Percentiles rank a stretch among this genome's conserved stretches.
Evolutionary conservation across 2,797 vertebrate genomes (phyloP).

Genomic region (Oryzias sinensis): DNA sequence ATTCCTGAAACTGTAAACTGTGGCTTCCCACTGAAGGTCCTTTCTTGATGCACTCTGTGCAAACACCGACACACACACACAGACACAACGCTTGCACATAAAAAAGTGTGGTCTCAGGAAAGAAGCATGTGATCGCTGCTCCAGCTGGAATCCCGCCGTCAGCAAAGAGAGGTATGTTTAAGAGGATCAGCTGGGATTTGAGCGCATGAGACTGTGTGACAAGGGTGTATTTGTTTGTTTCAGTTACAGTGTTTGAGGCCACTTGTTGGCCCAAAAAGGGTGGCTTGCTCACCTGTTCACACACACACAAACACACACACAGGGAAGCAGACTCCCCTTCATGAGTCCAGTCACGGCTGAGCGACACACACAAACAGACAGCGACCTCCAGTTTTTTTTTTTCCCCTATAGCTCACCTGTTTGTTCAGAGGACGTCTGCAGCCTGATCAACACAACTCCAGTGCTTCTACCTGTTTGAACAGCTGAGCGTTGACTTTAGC

Average conservation of each 20-base stretch:
- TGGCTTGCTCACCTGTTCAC: slow-evolving; percentile 75
- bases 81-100: neutral
- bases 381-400: slow-evolving; percentile 23
- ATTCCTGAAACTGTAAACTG: slow-evolving; percentile 59
- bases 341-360: slow-evolving; percentile 40
- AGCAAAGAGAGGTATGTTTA: slow-evolving; percentile 26
- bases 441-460: slow-evolving; percentile 62
- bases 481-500: slow-evolving; percentile 76
- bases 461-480: slow-evolving; percentile 78
- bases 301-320: slow-evolving; percentile 53
- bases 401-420: slow-evolving; percentile 57
- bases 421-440: slow-evolving; percentile 69
- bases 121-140: slow-evolving; percentile 27
- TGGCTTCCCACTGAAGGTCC: slow-evolving; percentile 30
- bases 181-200: slow-evolving; percentile 53
- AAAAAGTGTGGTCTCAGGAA: slow-evolving; percentile 6
- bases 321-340: slow-evolving; percentile 44
- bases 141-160: slow-evolving; percentile 28
- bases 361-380: slow-evolving; percentile 32
- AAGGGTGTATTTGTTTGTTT: slow-evolving; percentile 43
- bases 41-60: slow-evolving; percentile 21
- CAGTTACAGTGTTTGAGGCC: slow-evolving; percentile 43
- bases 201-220: slow-evolving; percentile 38
- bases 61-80: slow-evolving; percentile 17
- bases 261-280: slow-evolving; percentile 36